Evolutionary conservation across 2,888 invertebrate species (phyloP), one percentile per base, ranked within the genome.

Genomic region (Pantelozetes paolii): DNA sequence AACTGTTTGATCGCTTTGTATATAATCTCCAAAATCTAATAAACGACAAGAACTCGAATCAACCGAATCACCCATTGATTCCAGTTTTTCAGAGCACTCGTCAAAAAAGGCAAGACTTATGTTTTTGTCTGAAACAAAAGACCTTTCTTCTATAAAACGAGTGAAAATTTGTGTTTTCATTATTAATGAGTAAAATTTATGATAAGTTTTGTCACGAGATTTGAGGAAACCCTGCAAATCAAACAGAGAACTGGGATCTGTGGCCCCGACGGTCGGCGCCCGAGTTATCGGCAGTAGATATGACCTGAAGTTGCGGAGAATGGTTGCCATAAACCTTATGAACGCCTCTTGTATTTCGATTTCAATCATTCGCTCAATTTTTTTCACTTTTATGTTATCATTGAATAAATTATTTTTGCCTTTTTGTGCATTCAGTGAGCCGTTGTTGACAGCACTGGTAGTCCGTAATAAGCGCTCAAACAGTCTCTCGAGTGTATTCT

Each of bases 121-220:
- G 84, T 98, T 97, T 80, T 92, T 93, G 81, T 97, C 97, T n/a
- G 95, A 94, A 0, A 97, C 94, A 84, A 99, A 98, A 78, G 96
- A 96, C 26, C 98, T 87, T 83, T 99, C 99, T 83, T 99, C 98
- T 77, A 99, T 97, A 83, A 99, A 99, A 71, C 96, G 89, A 78
- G 93, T 94, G 84, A 97, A 98, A 91, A 94, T 94, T 84, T 98
- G 97, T 0, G 97, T 98, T 79, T 89, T 89, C 87, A 94, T 90
- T 81, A 96, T 85, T 78, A 92, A 85, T 42, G 88, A 88, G 84
- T 91, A 97, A 85, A 97, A 97, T 81, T 93, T 83, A 75, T 83
- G 82, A 80, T 84, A 83, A 13, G 81, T 88, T 85, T 92, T 93
- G 82, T 96, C 96, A 71, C 94, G 86, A 20, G 93, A 93, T 78